Evolutionary conservation across 2,888 invertebrate species (phyloP).

Genomic region (Acanthoscelides obtectus): DNA sequence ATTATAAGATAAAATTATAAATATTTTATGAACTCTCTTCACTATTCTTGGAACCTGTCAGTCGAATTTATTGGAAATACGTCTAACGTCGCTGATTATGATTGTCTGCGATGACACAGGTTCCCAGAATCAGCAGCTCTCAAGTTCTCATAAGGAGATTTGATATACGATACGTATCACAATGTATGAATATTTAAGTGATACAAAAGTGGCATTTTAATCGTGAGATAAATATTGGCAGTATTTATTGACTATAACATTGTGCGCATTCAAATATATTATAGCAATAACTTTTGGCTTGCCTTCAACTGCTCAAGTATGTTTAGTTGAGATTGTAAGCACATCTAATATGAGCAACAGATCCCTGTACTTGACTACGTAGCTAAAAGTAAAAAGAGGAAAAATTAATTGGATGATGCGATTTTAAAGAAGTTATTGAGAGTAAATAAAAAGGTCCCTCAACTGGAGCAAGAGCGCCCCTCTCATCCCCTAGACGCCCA

Average conservation of each 20-base stretch:
- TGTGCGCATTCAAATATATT: background rate
- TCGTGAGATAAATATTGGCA: background rate
- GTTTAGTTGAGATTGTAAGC: no score
- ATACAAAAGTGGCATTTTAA: background rate
- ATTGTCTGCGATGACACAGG: background rate
- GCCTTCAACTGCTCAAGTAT: no score
- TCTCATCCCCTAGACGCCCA: no score
- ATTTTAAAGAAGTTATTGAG: no score
- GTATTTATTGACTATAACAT: background rate
- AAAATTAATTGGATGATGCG: no score
- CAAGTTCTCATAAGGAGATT: background rate
- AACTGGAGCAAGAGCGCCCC: no score
- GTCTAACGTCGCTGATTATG: background rate
- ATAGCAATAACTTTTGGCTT: no score
- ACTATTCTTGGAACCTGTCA: slow-evolving; percentile 10
- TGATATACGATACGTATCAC: background rate
- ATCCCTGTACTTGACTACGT: no score
- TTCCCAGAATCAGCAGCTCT: background rate
- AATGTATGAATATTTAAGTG: background rate
- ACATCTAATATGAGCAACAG: no score
- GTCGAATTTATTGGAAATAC: background rate
- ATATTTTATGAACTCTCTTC: slow-evolving; percentile 15
- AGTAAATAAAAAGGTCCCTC: no score
- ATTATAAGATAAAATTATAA: slow-evolving; percentile 26
- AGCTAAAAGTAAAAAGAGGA: no score